Base-by-base conservation (phyloP, 37 sponge, comb jelly and placozoan genomes). In the Ianthella basta region DNA sequence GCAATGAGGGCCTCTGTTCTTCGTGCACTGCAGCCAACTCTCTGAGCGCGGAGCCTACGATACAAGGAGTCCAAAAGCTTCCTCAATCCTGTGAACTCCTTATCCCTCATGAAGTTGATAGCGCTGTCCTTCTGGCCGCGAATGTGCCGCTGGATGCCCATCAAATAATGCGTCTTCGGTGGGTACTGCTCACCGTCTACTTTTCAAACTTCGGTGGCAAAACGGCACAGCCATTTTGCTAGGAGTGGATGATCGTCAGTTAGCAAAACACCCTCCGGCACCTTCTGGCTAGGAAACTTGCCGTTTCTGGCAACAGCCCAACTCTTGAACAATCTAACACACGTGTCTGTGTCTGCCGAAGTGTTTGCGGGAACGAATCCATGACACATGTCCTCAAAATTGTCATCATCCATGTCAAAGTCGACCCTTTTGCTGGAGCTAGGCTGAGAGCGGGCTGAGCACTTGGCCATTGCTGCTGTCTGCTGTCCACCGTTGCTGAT, bases 121-220 rank as follows among this genome's bases (percentile, higher is more conserved):
- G 80, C 44, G 6, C 55, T 50, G 12, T 38, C 15, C 25, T 79
- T 40, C 25, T 79, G 80, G 24, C 16, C 3, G 21, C 63, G 82
- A 60, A 81, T 81, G 29, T 81, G 21, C 20, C 82, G 35, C 38
- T 81, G 80, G 59, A 81, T 18, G 16, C 82, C 64, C 2, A 59
- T 36, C 6, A 81, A 34, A 20, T 59, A 57, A 15, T 59, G 41
- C 25, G 82, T 59, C 30, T 59, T 53, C 4, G 82, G 82, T 20
- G 82, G 29, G 35, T 81, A 81, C 14, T 57, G 61, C 12, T 24
- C 20, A 24, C 82, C 82, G 19, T 81, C 82, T 59, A 3, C 32
- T 33, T 81, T 81, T 64, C 82, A 60, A 25, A 32, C 61, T 81
- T 81, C 64, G 19, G 34, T 55, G 21, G 29, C 24, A 25, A 81